Percentiles rank a stretch among this genome's conserved stretches.
These are phyloP conservation scores for Tortricodes alternella DNA, from an alignment of 2,888 invertebrate genomes.

Conservation along the genomic window DNA sequence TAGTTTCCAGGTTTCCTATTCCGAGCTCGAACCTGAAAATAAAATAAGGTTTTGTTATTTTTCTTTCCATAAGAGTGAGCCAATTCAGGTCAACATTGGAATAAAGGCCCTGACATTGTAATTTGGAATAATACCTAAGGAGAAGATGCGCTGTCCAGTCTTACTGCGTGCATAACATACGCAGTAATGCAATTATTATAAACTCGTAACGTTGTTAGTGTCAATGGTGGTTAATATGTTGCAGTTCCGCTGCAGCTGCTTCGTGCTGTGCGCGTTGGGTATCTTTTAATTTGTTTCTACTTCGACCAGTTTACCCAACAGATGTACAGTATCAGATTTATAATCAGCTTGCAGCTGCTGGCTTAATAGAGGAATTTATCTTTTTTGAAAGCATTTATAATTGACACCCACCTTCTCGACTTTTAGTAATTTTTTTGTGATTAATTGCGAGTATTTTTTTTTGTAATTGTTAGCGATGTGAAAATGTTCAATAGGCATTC, in stretches of 20 bases:
- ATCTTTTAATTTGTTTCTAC: conserved; percentile 24
- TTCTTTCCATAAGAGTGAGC: too few relatives aligned
- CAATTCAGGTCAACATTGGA: too few relatives aligned
- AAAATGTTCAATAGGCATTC: too few relatives aligned
- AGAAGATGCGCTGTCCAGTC: background rate
- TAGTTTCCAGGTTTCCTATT: conserved; percentile 16
- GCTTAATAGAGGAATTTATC: conserved; percentile 10
- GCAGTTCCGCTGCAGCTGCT: conserved; percentile 16
- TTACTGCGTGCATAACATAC: conserved; percentile 3
- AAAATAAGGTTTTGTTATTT: background rate
- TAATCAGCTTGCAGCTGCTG: conserved; percentile 16
- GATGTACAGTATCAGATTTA: conserved; percentile 27
- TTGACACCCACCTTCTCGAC: conserved; percentile 6
- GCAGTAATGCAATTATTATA: conserved; percentile 14
- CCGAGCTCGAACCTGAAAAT: conserved; percentile 8
- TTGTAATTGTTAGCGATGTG: background rate
- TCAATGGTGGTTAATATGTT: conserved; percentile 4
- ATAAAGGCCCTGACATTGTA: too few relatives aligned
- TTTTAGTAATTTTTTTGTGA: background rate
- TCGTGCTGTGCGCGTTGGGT: conserved; percentile 14
- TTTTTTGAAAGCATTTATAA: conserved; percentile 8
- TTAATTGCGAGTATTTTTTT: too few relatives aligned
- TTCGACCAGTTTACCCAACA: conserved; percentile 17
- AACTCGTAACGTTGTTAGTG: conserved; percentile 3
- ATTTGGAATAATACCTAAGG: conserved; percentile 4